A percentile compares a stretch with the other conserved stretches of the same genome.
phyloP scores from a whole-genome alignment of 2,888 invertebrate genomes.

The Eupithecia centaureata region DNA sequence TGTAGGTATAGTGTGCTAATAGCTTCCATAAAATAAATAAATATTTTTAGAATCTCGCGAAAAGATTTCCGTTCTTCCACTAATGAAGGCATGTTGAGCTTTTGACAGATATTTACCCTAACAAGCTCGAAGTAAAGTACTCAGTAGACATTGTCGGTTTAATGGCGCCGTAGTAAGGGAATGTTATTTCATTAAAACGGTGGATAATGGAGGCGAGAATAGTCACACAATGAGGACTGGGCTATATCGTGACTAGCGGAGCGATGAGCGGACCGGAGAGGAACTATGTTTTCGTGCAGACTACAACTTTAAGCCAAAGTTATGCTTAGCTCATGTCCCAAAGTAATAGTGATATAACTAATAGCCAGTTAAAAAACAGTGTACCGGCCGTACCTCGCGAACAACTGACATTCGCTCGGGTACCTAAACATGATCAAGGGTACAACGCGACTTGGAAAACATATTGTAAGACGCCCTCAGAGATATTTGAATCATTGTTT shows the following conservation, averaged over 20 bases:
- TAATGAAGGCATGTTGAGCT: conserved; percentile 23
- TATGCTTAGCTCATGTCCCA: too few relatives aligned
- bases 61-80: background rate
- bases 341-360: too few relatives aligned
- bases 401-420: too few relatives aligned
- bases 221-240: conserved; percentile 19
- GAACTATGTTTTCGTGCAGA: background rate
- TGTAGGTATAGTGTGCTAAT: too few relatives aligned
- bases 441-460: too few relatives aligned
- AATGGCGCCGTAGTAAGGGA: conserved; percentile 20
- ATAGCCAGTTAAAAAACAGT: too few relatives aligned
- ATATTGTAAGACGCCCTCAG: too few relatives aligned
- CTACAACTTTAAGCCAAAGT: too few relatives aligned
- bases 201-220: conserved; percentile 30
- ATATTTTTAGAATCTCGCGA: background rate
- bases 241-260: background rate
- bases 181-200: conserved; percentile 32
- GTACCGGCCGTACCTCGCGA: too few relatives aligned
- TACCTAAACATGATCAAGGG: too few relatives aligned
- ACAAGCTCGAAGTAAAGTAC: conserved; percentile 25
- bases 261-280: conserved; percentile 13
- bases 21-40: background rate
- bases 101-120: conserved; percentile 24
- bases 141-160: conserved; percentile 17
- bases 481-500: too few relatives aligned